These are phyloP conservation scores for Rhinopomastus cyanomelas DNA, from an alignment of 2,113 vertebrate genomes.

Conservation along the genomic window DNA sequence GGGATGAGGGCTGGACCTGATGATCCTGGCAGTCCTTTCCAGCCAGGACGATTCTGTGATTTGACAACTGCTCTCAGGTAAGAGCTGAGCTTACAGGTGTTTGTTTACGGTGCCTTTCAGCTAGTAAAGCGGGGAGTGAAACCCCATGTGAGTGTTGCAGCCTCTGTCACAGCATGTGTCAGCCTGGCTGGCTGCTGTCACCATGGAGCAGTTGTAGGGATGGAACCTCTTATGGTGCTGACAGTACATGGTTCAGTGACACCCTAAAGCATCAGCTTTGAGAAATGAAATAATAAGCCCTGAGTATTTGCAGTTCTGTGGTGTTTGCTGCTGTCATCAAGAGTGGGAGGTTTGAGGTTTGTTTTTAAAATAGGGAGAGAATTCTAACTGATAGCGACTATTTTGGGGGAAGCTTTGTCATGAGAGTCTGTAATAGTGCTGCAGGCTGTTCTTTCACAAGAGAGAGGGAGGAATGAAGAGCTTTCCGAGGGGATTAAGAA, in stretches of 20 bases:
- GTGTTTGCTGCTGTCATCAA: neutral
- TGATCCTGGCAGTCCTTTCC: too few relatives aligned
- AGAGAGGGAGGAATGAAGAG: neutral
- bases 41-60: too few relatives aligned
- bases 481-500: conserved; percentile 15
- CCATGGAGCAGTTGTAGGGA: rapidly evolving
- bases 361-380: neutral
- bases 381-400: neutral
- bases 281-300: neutral
- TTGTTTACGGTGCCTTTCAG: neutral
- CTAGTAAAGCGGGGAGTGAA: neutral
- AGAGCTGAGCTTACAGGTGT: too few relatives aligned
- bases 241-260: neutral
- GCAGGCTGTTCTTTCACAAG: neutral
- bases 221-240: rapidly evolving
- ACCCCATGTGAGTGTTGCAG: rapidly evolving
- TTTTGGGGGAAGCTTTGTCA: neutral
- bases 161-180: rapidly evolving
- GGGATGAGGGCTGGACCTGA: too few relatives aligned
- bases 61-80: neutral
- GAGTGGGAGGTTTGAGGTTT: neutral
- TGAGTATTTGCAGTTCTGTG: neutral
- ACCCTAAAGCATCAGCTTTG: rapidly evolving
- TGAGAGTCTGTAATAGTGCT: neutral
- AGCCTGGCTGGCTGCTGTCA: neutral